Evolutionary conservation across 2,888 invertebrate species (phyloP), one percentile per base, ranked within the genome.

Genomic region (Pollenia griseotomentosa): DNA sequence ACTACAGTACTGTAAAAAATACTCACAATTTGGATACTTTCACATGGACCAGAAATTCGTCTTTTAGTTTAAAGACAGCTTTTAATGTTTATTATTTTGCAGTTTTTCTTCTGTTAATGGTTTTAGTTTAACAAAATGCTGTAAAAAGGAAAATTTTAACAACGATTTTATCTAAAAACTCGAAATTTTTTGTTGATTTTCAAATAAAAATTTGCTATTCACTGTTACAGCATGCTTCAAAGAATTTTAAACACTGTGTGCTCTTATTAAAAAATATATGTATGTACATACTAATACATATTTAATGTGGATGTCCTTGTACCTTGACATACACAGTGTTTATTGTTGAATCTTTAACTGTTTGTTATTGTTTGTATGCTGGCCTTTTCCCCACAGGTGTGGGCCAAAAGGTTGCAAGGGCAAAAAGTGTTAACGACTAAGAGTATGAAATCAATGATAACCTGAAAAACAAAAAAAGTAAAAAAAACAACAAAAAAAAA

Each of bases 11-110:
- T 1, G 44, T 88, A 48, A 78, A 86, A 8, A 89, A 82, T 75
- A 89, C 48, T 0, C 92, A 92, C 63, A 91, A 91, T 48, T 66
- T 92, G 66, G 68, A 91, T 78, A 88, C 88, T n/a, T 46, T 57
- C 6, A 75, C 51, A 2, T 10, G 57, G 12, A 9, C 16, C 1
- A 48, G 48, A 33, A 74, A 42, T 48, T 55, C 48, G 8, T 55
- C 53, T 14, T 14, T 40, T 2, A 14, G 19, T 8, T 23, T 68
- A 9, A 33, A 53, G 42, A 8, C n/a, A 9, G 8, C 2, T 5
- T 61, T 12, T 0, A 42, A 12, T 16, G 51, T 33, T 33, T 33
- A 6, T 33, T 5, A 6, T 33, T 33, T 33, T 33, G 33, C 33
- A 33, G 33, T 33, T 33, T 33, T 33, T 33, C 33, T 33, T 33